A percentile compares a stretch with the other conserved stretches of the same genome.
Conservation (phyloP, 2,888 invertebrate genomes). For the Himalopsyche kuldschensis region DNA sequence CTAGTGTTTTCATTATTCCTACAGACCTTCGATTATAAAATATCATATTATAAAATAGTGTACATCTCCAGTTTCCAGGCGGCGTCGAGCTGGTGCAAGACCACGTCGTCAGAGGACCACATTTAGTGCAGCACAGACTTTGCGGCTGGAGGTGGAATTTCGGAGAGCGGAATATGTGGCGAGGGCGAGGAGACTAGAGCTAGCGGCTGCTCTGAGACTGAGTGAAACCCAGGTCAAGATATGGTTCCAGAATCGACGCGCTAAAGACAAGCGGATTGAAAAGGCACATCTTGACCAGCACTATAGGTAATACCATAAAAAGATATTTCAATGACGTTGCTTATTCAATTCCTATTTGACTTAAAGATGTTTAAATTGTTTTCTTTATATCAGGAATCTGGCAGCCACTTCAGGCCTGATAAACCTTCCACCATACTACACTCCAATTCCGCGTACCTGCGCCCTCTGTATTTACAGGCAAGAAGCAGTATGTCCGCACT, state of each 20-base stretch:
- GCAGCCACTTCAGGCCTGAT: slow-evolving; percentile 66
- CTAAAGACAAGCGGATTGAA: slow-evolving; percentile 94
- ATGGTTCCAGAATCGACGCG: slow-evolving; percentile 93
- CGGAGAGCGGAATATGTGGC: slow-evolving; percentile 92
- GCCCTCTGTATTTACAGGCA: slow-evolving; percentile 43
- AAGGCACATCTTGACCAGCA: slow-evolving; percentile 95
- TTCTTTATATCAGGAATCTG: slow-evolving; percentile 53
- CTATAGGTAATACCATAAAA: slow-evolving; percentile 69
- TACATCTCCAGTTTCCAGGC: slow-evolving; percentile 69
- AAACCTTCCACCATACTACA: slow-evolving; percentile 46
- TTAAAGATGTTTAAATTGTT: not conserved
- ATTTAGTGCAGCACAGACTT: slow-evolving; percentile 91
- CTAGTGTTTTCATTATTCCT: no score
- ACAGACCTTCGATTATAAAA: no score
- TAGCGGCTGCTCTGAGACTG: slow-evolving; percentile 87
- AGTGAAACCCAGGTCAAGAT: slow-evolving; percentile 98
- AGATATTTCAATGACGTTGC: no score
- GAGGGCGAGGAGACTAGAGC: slow-evolving; percentile 91
- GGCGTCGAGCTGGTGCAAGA: slow-evolving; percentile 82
- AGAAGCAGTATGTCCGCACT: slow-evolving; percentile 45
- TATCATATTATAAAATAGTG: not conserved
- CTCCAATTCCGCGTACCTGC: slow-evolving; percentile 51
- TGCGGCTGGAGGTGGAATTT: slow-evolving; percentile 88
- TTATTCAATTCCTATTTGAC: no score
- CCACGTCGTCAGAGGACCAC: slow-evolving; percentile 91